A percentile compares a stretch with the other conserved stretches of the same genome.
Evolutionary conservation across 2,888 invertebrate species (phyloP).

Genomic region (Acleris literana): DNA sequence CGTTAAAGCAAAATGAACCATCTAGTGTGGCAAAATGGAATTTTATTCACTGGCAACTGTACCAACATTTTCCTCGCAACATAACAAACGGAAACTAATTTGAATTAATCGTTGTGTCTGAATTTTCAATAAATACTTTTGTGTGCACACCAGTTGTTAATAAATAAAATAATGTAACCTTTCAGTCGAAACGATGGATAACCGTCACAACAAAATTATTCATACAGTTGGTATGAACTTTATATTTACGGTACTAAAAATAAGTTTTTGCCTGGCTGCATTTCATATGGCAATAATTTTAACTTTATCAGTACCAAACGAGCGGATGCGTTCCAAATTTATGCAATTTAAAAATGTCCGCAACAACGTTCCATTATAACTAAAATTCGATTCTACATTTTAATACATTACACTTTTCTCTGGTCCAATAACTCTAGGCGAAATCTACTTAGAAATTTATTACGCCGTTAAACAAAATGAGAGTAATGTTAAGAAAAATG

Average conservation of each 20-base stretch:
- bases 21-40: no score
- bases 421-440: neutral
- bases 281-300: slow-evolving; percentile 6
- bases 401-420: slow-evolving; percentile 16
- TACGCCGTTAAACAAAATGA: slow-evolving; percentile 22
- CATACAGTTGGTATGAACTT: neutral
- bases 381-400: slow-evolving; percentile 18
- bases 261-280: neutral
- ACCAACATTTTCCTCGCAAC: no score
- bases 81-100: no score
- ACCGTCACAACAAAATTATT: neutral
- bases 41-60: no score
- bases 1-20: no score
- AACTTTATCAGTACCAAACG: slow-evolving; percentile 19
- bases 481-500: slow-evolving; percentile 27
- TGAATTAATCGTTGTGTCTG: neutral
- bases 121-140: neutral
- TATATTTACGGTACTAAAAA: neutral
- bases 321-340: slow-evolving; percentile 23
- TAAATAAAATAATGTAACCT: slow-evolving; percentile 21
- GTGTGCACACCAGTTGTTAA: slow-evolving; percentile 3
- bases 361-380: slow-evolving; percentile 9
- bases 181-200: slow-evolving; percentile 10
- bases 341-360: slow-evolving; percentile 36
- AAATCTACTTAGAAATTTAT: slow-evolving; percentile 15